Percentiles rank a stretch among this genome's conserved stretches.
These are phyloP conservation scores for Phytoseiulus persimilis DNA, from an alignment of 2,888 invertebrate species.

Conservation along the genomic window DNA sequence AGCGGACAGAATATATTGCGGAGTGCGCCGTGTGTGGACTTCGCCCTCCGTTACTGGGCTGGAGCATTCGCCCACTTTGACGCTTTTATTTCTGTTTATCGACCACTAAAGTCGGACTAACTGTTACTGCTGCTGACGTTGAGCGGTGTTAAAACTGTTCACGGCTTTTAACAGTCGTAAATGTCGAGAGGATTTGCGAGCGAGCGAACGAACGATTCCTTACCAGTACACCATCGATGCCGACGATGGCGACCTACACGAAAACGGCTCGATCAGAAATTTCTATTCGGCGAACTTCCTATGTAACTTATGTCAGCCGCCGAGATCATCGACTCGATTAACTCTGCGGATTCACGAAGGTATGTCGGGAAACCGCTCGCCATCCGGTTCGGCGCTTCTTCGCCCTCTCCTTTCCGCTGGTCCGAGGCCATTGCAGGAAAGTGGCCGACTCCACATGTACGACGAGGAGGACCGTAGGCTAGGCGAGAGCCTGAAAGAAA, in stretches of 20 bases:
- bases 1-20: neutral
- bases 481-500: no score
- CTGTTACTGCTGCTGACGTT: neutral
- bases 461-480: no score
- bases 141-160: slow-evolving; percentile 5
- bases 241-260: neutral
- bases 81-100: slow-evolving; percentile 5
- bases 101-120: neutral
- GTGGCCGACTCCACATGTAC: no score
- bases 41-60: neutral
- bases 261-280: neutral
- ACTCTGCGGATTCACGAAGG: neutral
- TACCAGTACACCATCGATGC: neutral
- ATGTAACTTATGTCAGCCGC: neutral
- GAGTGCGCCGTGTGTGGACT: neutral
- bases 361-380: neutral
- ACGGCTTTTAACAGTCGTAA: slow-evolving; percentile 5
- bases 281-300: neutral
- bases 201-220: neutral
- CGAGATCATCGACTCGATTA: neutral
- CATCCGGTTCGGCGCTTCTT: neutral
- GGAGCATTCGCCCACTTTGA: slow-evolving; percentile 5
- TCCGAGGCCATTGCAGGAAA: no score
- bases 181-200: neutral
- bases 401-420: neutral